Evolutionary conservation across 1,140 invertebrate genomes (phyloP).

Genomic region (Teleopsis dalmanni): DNA sequence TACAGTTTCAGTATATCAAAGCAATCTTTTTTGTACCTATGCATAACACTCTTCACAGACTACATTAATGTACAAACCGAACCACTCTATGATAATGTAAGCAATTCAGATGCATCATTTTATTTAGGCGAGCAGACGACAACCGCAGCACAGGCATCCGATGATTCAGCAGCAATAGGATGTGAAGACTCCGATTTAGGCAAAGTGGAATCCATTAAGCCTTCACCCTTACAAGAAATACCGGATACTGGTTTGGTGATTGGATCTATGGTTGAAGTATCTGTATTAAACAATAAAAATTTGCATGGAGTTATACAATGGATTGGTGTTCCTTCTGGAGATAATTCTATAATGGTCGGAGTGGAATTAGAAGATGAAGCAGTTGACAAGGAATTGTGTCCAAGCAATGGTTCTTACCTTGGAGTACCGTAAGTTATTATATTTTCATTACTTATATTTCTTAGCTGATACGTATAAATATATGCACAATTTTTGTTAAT

Average conservation of each 20-base stretch:
- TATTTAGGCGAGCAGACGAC: too few species aligned
- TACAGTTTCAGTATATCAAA: too few species aligned
- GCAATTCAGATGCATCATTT: too few species aligned
- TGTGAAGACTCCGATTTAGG: too few species aligned
- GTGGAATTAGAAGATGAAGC: slow-evolving; percentile 68
- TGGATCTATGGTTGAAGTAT: slow-evolving; percentile 68
- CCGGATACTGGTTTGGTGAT: slow-evolving; percentile 54
- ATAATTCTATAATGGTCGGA: slow-evolving; percentile 46
- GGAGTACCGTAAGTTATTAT: slow-evolving; percentile 45
- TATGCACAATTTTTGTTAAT: too few species aligned
- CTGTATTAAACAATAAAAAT: slow-evolving; percentile 38
- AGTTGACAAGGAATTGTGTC: slow-evolving; percentile 48
- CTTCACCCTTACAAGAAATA: slow-evolving; percentile 16
- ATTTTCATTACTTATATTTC: too few species aligned
- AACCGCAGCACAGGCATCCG: slow-evolving; percentile 6
- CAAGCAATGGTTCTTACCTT: slow-evolving; percentile 70
- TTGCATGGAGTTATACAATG: slow-evolving; percentile 78
- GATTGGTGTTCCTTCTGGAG: slow-evolving; percentile 57
- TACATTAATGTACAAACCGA: too few species aligned
- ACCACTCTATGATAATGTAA: too few species aligned
- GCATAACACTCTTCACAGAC: too few species aligned
- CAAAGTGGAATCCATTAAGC: slow-evolving; percentile 11
- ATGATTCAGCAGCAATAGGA: slow-evolving; percentile 13
- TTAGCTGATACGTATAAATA: too few species aligned
- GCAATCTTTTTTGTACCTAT: too few species aligned